Base-by-base conservation (phyloP, 2,888 invertebrate genomes). In the Cyclophora albipunctata region DNA sequence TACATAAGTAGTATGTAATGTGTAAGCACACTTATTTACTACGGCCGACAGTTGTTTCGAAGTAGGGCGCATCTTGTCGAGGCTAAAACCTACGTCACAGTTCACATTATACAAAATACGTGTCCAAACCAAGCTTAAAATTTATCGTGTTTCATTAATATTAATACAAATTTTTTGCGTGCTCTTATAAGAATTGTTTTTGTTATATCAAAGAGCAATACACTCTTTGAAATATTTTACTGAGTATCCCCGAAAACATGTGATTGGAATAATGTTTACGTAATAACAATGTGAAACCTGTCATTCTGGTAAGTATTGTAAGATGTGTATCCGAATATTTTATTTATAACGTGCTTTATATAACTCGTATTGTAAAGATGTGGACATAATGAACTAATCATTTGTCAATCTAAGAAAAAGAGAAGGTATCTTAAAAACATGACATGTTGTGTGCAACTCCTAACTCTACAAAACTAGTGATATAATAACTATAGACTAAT, bases 41-140 rank as follows among this genome's bases (percentile, higher is more conserved):
- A 46, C 45, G 34, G 40, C 40, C 40, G 46, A 44, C 42, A 34
- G 37, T 52, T 55, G 61, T 81, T 79, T 78, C 73, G 74, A 84
- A 82, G 83, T 78, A 75, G 73, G 71, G 73, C 78, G 77, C 75
- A 77, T 77, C 77, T 62, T 61, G 61, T 62, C 84, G 81, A 86
- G 86, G 86, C 78, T 82, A 73, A 54, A 59, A 64, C 60, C 76
- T 81, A 77, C 86, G 86, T 87, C 86, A 86, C 67, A 60, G 67
- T 64, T 67, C 69, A 73, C 68, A 78, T 84, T 83, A 85, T 84
- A 76, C 81, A 78, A 74, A 67, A 77, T 69, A 67, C 65, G 70
- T 83, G 81, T 81, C 79, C 70, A 80, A 77, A 81, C 69, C 69
- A 67, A 66, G 67, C 58, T 63, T 66, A 61, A 71, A 75, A 75